Evolutionary conservation across 2,888 invertebrate species (phyloP), one percentile per base, ranked within the genome.

Genomic region (Lingula anatina): DNA sequence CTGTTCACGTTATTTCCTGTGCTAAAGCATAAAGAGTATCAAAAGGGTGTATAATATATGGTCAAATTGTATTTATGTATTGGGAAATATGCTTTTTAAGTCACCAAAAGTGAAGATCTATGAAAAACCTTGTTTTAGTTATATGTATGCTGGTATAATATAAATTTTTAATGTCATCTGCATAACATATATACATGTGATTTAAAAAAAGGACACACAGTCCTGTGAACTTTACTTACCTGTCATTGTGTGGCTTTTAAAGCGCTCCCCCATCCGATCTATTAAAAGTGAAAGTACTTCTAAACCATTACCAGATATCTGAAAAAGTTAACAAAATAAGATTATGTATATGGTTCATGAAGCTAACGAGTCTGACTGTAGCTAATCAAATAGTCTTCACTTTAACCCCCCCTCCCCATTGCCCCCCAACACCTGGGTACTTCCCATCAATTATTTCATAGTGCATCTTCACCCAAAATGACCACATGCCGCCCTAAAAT

Each of bases 231-330:
- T n/a, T 9, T 47, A 54, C 57, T 54, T 65, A 78, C 77, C 88
- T 25, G 87, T 86, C 46, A 88, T 86, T 60, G 92, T 85, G 76
- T 88, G 92, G 31, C 87, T 88, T 60, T 86, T 85, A 78, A 94
- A 94, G 71, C 93, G 90, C 28, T 85, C 84, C 26, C 88, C 90
- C 83, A 94, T 83, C 44, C 90, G 83, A 75, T 90, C 89, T 41
- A 90, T 87, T 51, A 95, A 81, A 72, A 87, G 86, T 46, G 89
- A 86, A 70, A 94, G 82, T 61, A 90, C 86, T 71, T 94, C 94
- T 65, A 95, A 79, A 1, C 90, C 94, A 81, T 90, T 90, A 76
- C 92, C 88, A 44, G 92, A 90, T 50, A 94, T 90, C 90, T 91
- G 82, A 18, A 81, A 81, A n/a, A n/a, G n/a, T n/a, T n/a, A n/a